phyloP scores from a whole-genome alignment of 2,113 vertebrate species.

The Sturnira hondurensis region DNA sequence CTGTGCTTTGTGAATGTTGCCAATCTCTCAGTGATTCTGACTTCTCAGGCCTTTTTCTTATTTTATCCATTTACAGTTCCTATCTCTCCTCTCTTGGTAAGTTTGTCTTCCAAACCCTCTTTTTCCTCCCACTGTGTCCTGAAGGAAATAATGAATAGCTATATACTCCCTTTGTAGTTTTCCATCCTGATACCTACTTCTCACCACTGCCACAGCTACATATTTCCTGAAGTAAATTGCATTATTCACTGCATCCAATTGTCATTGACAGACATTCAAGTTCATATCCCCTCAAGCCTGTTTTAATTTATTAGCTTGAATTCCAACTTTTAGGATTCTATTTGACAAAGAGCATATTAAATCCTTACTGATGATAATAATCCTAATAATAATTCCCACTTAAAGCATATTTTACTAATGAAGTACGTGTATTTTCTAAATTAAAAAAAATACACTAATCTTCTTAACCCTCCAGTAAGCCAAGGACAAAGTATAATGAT shows the following conservation, averaged over 20 bases:
- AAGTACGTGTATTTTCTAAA: slow-evolving; percentile 36
- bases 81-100: slow-evolving; percentile 12
- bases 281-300: slow-evolving; percentile 68
- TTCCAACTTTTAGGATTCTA: slow-evolving; percentile 58
- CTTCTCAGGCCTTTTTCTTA: slow-evolving; percentile 20
- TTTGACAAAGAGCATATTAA: slow-evolving; percentile 61
- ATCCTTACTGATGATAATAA: slow-evolving; percentile 46
- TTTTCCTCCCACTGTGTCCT: slow-evolving; percentile 38
- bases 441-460: slow-evolving; percentile 32
- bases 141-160: slow-evolving; percentile 65
- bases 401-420: slow-evolving; percentile 30
- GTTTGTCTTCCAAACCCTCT: slow-evolving; percentile 6
- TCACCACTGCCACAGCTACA: slow-evolving; percentile 46
- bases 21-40: slow-evolving; percentile 26
- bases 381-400: slow-evolving; percentile 46
- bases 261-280: slow-evolving; percentile 73
- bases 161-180: slow-evolving; percentile 11
- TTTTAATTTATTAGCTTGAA: slow-evolving; percentile 70
- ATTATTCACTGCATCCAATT: slow-evolving; percentile 74
- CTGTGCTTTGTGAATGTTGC: neutral
- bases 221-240: slow-evolving; percentile 66
- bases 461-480: neutral
- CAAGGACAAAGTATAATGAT: slow-evolving; percentile 46
- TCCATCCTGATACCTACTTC: slow-evolving; percentile 16
- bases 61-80: slow-evolving; percentile 1